A percentile compares a stretch with the other conserved stretches of the same genome.
These are phyloP conservation scores for Epinephelus fuscoguttatus DNA, from an alignment of 2,113 vertebrate species.

Conservation along the genomic window DNA sequence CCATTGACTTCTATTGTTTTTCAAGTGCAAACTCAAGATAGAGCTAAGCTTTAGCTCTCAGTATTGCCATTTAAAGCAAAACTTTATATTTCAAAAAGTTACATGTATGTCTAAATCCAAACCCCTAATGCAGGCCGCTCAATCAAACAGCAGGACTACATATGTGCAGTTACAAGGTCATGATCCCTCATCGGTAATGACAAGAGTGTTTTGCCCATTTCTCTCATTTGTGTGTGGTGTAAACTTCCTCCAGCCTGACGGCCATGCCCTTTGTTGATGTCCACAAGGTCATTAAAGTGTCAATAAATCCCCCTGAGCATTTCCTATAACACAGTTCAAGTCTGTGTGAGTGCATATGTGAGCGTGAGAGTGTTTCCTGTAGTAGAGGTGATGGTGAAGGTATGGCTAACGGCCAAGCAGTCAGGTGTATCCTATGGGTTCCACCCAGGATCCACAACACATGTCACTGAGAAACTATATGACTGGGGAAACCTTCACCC, in stretches of 20 bases:
- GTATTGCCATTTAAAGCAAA: background rate
- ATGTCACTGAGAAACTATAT: slow-evolving; percentile 1
- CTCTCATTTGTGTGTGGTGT: slow-evolving; percentile 14
- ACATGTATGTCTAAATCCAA: background rate
- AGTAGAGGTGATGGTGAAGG: slow-evolving; percentile 14
- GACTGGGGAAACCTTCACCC: slow-evolving; percentile 37
- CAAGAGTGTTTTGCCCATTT: slow-evolving; percentile 34
- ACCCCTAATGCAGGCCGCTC: no score
- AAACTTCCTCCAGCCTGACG: slow-evolving; percentile 17
- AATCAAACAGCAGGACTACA: background rate
- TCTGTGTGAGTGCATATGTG: background rate
- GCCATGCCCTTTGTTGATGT: background rate
- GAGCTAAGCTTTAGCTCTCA: background rate
- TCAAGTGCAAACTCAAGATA: background rate
- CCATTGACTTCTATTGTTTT: background rate
- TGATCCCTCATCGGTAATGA: background rate
- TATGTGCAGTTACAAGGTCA: background rate
- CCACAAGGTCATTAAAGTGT: slow-evolving; percentile 22
- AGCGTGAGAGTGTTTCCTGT: slow-evolving; percentile 42
- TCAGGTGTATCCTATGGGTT: slow-evolving; percentile 67
- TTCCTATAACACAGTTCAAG: slow-evolving; percentile 42
- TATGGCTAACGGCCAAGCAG: slow-evolving; percentile 3
- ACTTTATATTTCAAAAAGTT: background rate
- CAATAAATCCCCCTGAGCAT: slow-evolving; percentile 5
- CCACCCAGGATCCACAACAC: slow-evolving; percentile 41